Conservation (phyloP, 1,140 invertebrate genomes). For the Matsumurasca onukii region DNA sequence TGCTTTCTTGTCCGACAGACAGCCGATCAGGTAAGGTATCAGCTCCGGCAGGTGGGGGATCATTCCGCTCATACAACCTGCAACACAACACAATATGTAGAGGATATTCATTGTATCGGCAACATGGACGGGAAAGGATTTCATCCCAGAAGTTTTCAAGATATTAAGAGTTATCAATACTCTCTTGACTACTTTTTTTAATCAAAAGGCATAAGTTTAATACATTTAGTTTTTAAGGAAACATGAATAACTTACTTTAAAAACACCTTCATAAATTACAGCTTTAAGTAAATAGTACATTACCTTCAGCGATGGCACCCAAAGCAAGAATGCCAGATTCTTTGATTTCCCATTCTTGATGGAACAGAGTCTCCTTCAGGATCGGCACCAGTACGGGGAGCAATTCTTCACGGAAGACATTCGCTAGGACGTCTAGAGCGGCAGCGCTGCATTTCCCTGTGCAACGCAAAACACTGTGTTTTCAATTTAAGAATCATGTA, state of each 20-base stretch:
- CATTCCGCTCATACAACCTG: slow-evolving; percentile 95
- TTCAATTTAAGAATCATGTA: too few relatives aligned
- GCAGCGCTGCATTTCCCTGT: slow-evolving; percentile 95
- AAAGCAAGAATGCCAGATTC: slow-evolving; percentile 94
- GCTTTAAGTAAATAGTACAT: background rate
- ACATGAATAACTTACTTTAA: too few relatives aligned
- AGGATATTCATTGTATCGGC: too few relatives aligned
- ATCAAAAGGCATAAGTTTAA: too few relatives aligned
- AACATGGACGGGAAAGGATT: too few relatives aligned
- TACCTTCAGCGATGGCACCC: slow-evolving; percentile 97
- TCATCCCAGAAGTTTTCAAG: too few relatives aligned
- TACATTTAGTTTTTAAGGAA: too few relatives aligned
- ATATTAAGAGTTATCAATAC: too few relatives aligned
- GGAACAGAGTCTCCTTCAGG: slow-evolving; percentile 94
- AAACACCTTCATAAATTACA: too few relatives aligned
- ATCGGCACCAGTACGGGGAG: slow-evolving; percentile 94
- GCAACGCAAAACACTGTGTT: too few relatives aligned
- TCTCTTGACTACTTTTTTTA: too few relatives aligned
- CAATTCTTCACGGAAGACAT: slow-evolving; percentile 95
- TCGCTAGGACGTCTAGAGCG: slow-evolving; percentile 94
- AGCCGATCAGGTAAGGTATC: slow-evolving; percentile 93
- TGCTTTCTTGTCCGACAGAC: slow-evolving; percentile 93
- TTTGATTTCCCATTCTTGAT: slow-evolving; percentile 95
- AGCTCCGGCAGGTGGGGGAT: slow-evolving; percentile 92
- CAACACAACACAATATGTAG: too few relatives aligned